Evolutionary conservation across 1,140 invertebrate genomes (phyloP).

Genomic region (Tetragnatha versicolor): DNA sequence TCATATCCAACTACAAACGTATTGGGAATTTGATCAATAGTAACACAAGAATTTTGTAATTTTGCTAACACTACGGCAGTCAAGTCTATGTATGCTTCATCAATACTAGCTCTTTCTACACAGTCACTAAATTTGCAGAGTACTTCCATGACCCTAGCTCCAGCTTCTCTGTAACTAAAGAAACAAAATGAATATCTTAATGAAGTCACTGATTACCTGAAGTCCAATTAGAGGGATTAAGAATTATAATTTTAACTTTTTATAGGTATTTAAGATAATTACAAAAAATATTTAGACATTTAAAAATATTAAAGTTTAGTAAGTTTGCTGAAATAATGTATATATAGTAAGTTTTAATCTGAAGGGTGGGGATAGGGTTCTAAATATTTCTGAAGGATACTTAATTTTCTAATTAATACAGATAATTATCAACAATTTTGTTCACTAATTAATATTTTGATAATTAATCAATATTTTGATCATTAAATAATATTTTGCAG

Average conservation of each 20-base stretch:
- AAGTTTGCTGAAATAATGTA: too few species aligned
- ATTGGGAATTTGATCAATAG: slow-evolving; percentile 62
- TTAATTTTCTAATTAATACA: too few species aligned
- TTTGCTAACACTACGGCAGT: slow-evolving; percentile 74
- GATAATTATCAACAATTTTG: too few species aligned
- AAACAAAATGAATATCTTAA: too few species aligned
- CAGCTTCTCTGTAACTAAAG: slow-evolving; percentile 84
- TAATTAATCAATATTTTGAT: too few species aligned
- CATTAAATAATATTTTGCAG: too few species aligned
- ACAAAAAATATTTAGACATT: not conserved
- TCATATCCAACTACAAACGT: slow-evolving; percentile 60
- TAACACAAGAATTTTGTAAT: slow-evolving; percentile 39
- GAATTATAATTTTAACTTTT: not conserved
- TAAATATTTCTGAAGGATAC: too few species aligned
- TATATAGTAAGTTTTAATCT: too few species aligned
- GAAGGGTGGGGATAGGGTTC: too few species aligned
- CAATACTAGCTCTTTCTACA: slow-evolving; percentile 90
- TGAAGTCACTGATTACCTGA: too few species aligned
- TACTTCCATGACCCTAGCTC: slow-evolving; percentile 89
- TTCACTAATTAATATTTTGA: too few species aligned
- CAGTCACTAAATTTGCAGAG: slow-evolving; percentile 77
- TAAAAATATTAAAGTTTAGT: not conserved
- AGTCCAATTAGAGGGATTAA: not conserved
- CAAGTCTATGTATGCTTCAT: slow-evolving; percentile 96
- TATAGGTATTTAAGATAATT: not conserved